These are phyloP conservation scores for Drosophila nebulosa DNA, from an alignment of 1,140 invertebrate species.

Conservation along the genomic window DNA sequence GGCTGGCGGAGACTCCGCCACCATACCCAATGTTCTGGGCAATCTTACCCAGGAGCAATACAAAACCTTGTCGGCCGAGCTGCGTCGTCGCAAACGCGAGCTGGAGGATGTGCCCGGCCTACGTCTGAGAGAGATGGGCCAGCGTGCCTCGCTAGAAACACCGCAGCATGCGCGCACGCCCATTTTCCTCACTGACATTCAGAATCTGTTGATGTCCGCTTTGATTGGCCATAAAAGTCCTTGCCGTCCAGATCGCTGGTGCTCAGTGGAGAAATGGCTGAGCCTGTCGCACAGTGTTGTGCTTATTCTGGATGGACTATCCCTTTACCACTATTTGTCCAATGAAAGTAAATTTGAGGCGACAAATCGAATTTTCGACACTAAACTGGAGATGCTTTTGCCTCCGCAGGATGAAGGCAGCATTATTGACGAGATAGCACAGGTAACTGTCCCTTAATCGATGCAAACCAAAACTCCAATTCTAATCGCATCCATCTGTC, in stretches of 20 bases:
- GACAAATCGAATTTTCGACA: slow-evolving; percentile 84
- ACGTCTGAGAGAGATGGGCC: slow-evolving; percentile 84
- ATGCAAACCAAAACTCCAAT: not conserved
- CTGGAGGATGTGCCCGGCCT: slow-evolving; percentile 83
- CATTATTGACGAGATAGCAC: slow-evolving; percentile 88
- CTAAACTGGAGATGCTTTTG: slow-evolving; percentile 88
- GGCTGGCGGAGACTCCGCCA: slow-evolving; percentile 33
- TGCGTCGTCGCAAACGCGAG: slow-evolving; percentile 83
- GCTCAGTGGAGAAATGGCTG: slow-evolving; percentile 87
- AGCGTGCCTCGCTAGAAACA: slow-evolving; percentile 83
- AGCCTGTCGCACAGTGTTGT: slow-evolving; percentile 87
- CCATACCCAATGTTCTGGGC: slow-evolving; percentile 24
- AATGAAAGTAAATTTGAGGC: slow-evolving; percentile 85
- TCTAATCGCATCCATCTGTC: not conserved
- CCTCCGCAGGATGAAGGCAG: slow-evolving; percentile 87
- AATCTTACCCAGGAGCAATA: slow-evolving; percentile 82
- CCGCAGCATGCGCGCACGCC: slow-evolving; percentile 85
- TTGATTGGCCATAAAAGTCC: slow-evolving; percentile 87
- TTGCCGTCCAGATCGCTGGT: slow-evolving; percentile 88
- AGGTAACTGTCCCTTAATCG: too few relatives aligned
- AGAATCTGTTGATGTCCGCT: slow-evolving; percentile 90
- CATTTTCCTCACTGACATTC: slow-evolving; percentile 90
- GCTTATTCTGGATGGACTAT: slow-evolving; percentile 89
- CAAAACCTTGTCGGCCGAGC: slow-evolving; percentile 82
- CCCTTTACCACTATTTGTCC: slow-evolving; percentile 87